These are phyloP conservation scores for Galerucella calmariensis DNA, from an alignment of 2,888 invertebrate genomes.

Conservation along the genomic window DNA sequence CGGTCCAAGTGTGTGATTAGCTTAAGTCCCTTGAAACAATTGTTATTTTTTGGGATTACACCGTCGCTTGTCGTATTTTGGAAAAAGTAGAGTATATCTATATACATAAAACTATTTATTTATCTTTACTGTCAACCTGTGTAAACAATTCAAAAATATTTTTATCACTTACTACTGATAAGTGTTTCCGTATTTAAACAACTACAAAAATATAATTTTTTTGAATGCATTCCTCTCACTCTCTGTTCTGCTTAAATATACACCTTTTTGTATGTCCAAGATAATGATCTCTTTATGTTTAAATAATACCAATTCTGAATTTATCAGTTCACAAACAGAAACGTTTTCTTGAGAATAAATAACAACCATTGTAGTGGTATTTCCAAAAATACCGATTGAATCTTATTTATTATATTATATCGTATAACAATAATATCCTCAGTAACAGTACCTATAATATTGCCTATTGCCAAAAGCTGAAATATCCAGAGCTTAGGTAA, in stretches of 20 bases:
- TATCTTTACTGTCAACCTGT: slow-evolving; percentile 48
- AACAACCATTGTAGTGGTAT: slow-evolving; percentile 31
- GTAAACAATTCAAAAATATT: slow-evolving; percentile 53
- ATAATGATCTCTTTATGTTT: slow-evolving; percentile 56
- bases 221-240: slow-evolving; percentile 50
- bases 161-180: slow-evolving; percentile 56
- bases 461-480: too few relatives aligned
- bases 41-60: slow-evolving; percentile 17
- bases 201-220: slow-evolving; percentile 53
- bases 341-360: slow-evolving; percentile 51
- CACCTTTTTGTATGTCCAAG: slow-evolving; percentile 56
- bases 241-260: slow-evolving; percentile 45
- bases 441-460: too few relatives aligned
- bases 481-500: too few relatives aligned
- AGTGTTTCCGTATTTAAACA: slow-evolving; percentile 57
- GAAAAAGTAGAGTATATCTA: slow-evolving; percentile 19
- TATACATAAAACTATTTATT: slow-evolving; percentile 21
- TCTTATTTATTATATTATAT: not conserved
- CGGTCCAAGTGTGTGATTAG: not conserved
- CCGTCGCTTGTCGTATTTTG: slow-evolving; percentile 18
- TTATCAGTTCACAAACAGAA: slow-evolving; percentile 56
- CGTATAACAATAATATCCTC: too few relatives aligned
- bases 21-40: slow-evolving; percentile 30
- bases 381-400: slow-evolving; percentile 21
- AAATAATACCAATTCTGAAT: slow-evolving; percentile 55